These are phyloP conservation scores for Stenodema calcarata DNA, from an alignment of 2,888 invertebrate species.

Conservation along the genomic window DNA sequence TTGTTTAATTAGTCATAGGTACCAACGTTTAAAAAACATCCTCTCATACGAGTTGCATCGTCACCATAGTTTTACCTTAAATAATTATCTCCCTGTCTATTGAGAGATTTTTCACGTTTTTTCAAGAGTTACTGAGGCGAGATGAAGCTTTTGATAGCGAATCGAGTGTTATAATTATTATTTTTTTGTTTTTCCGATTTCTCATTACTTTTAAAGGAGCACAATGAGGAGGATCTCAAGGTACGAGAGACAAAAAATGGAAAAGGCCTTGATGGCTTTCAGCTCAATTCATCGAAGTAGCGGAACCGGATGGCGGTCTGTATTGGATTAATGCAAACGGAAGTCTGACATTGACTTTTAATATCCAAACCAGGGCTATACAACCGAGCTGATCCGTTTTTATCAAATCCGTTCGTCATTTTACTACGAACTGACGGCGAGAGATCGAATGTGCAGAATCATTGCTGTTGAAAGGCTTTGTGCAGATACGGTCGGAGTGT, in stretches of 20 bases:
- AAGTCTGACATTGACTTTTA: neutral
- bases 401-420: neutral
- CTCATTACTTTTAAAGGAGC: neutral
- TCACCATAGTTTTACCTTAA: no score
- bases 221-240: neutral
- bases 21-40: no score
- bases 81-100: slow-evolving; percentile 3
- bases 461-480: neutral
- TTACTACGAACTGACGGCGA: neutral
- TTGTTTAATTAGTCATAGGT: no score
- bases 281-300: neutral
- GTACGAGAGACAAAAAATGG: neutral
- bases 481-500: no score
- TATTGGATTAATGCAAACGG: neutral
- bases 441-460: neutral
- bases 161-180: neutral
- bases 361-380: neutral
- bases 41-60: no score
- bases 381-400: neutral
- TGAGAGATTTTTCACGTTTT: no score
- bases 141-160: no score
- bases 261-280: neutral
- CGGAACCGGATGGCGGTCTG: neutral
- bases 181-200: neutral
- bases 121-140: no score